Conservation (phyloP, 2,797 vertebrate species). For the Channa striata region DNA sequence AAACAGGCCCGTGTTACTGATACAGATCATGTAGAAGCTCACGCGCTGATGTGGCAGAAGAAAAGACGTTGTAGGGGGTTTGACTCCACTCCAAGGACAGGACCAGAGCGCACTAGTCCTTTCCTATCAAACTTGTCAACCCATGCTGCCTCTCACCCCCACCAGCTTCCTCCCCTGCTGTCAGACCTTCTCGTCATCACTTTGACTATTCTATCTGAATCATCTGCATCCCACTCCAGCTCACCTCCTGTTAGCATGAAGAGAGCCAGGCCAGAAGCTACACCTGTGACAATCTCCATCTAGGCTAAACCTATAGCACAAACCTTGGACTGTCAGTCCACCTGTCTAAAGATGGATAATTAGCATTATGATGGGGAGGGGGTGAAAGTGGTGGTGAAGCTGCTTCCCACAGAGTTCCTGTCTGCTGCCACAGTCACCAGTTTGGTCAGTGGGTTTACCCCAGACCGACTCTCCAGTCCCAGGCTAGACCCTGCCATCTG, state of each 20-base stretch:
- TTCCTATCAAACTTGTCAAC: constrained; percentile 70
- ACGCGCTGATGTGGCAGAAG: constrained; percentile 56
- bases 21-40: constrained; percentile 30
- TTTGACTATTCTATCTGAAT: constrained; percentile 79
- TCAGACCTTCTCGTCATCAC: constrained; percentile 71
- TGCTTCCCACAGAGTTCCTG: constrained; percentile 69
- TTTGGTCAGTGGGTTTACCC: constrained; percentile 67
- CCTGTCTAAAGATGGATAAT: constrained; percentile 62
- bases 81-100: constrained; percentile 69
- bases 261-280: constrained; percentile 7
- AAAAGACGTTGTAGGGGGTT: constrained; percentile 46
- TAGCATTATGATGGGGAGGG: constrained; percentile 49
- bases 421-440: constrained; percentile 71
- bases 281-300: constrained; percentile 30
- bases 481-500: constrained; percentile 77
- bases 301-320: constrained; percentile 1
- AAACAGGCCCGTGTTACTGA: constrained; percentile 42
- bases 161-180: constrained; percentile 69
- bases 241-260: constrained; percentile 54
- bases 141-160: constrained; percentile 63
- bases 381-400: constrained; percentile 34
- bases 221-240: constrained; percentile 69
- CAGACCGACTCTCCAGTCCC: constrained; percentile 50
- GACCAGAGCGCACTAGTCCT: constrained; percentile 62
- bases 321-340: constrained; percentile 24